Evolutionary conservation across 1,140 invertebrate species (phyloP), one percentile per base, ranked within the genome.

Genomic region (Micrasema minimum): DNA sequence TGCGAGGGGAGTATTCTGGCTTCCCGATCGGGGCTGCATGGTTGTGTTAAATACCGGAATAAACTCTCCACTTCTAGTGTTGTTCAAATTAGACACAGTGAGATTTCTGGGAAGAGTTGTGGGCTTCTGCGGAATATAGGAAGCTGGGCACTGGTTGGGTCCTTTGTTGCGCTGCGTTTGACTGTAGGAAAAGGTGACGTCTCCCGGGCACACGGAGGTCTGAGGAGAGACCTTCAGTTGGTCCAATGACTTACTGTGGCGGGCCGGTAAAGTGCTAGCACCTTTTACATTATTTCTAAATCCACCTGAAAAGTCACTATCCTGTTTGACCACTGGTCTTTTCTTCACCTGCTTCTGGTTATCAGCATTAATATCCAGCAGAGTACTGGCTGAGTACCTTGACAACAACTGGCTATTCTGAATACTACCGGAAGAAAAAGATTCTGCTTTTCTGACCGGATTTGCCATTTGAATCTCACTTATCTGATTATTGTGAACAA

Each of bases 241-340:
- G 78, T 93, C 92, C 41, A 93, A 78, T 0, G 92, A 93, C 77
- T 93, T 93, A 78, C 91, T 93, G 78, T 93, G 92, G 51, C 91
- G 83, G 1, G 91, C 88, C 3, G 90, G 90, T 26, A 91, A 78
- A 1, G 85, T 87, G 55, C 81, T 85, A 12, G 83, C 81, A 26
- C 80, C 81, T 69, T 81, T 82, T 9, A 55, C 50, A 43, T 35
- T 41, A 14, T 38, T 38, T 66, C 22, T 67, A 16, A 51, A 51
- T 9, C 48, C 37, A n/a, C 37, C 55, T 2, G 65, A 67, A 20
- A 55, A 23, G 53, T 55, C 48, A 16, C 37, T 55, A 43, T 50
- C 50, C 38, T 67, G 65, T 41, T 67, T 67, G 16, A 67, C 26
- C 7, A 55, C 37, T 43, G 53, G 48, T 50, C 38, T 51, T 41